These are phyloP conservation scores for Holacanthella duospinosa DNA, from an alignment of 2,888 invertebrate genomes.

Conservation along the genomic window DNA sequence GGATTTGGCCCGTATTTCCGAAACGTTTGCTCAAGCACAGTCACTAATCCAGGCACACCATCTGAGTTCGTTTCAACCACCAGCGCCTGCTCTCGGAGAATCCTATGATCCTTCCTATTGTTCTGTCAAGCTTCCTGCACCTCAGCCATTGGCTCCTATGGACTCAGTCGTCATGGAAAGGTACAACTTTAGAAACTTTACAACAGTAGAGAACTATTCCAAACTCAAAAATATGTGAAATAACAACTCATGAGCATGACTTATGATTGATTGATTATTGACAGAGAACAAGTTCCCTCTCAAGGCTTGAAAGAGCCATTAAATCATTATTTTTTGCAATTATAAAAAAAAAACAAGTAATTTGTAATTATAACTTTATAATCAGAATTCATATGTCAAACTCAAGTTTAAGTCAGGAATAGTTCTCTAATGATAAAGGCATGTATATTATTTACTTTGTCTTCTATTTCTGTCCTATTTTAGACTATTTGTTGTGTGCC, in stretches of 20 bases:
- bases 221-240: background rate
- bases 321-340: too few species aligned
- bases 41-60: slow-evolving; percentile 52
- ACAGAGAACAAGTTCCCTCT: too few species aligned
- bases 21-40: slow-evolving; percentile 50
- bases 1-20: slow-evolving; percentile 49
- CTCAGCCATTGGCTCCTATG: slow-evolving; percentile 47
- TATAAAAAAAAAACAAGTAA: too few species aligned
- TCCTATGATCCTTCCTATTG: slow-evolving; percentile 44
- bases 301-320: too few species aligned
- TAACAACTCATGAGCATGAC: too few species aligned
- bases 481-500: slow-evolving; percentile 48
- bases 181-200: slow-evolving; percentile 34
- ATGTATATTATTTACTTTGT: too few species aligned
- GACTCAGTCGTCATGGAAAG: slow-evolving; percentile 44
- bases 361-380: too few species aligned
- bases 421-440: too few species aligned
- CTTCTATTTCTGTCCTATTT: too few species aligned
- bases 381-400: too few species aligned
- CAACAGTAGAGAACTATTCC: background rate
- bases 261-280: background rate
- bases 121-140: slow-evolving; percentile 58
- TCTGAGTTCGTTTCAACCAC: slow-evolving; percentile 22
- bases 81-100: slow-evolving; percentile 36
- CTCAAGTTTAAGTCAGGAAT: too few species aligned